phyloP scores from a whole-genome alignment of 1,140 invertebrate species.

The Elysia chlorotica region DNA sequence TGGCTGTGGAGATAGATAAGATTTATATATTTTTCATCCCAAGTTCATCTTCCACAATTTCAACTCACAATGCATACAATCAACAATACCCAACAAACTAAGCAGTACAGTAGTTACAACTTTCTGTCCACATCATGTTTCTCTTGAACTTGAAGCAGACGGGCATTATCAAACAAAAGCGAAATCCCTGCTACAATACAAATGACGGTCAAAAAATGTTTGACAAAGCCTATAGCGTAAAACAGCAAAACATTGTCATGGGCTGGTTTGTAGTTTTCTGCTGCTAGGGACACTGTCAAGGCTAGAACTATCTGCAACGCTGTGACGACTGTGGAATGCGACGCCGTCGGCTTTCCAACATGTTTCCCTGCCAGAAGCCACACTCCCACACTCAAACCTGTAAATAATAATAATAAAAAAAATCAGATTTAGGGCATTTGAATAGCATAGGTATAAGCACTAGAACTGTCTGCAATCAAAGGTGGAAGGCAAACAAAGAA shows the following conservation, averaged over 20 bases:
- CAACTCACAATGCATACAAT: too few species aligned
- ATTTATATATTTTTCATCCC: too few species aligned
- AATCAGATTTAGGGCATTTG: background rate
- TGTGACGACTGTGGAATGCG: background rate
- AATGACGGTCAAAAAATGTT: constrained; percentile 21
- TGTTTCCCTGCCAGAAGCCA: background rate
- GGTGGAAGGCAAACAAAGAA: background rate
- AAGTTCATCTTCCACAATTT: too few species aligned
- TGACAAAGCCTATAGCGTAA: constrained; percentile 26
- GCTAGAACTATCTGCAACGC: constrained; percentile 14
- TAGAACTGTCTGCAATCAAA: background rate
- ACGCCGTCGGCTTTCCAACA: too few species aligned
- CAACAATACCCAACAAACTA: too few species aligned
- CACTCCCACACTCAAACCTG: constrained; percentile 20
- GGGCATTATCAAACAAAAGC: too few species aligned
- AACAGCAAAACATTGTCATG: constrained; percentile 23
- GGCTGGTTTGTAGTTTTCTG: constrained; percentile 20
- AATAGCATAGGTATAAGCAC: background rate
- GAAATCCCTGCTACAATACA: constrained; percentile 25
- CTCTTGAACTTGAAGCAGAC: too few species aligned
- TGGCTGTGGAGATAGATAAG: too few species aligned
- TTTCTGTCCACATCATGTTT: too few species aligned
- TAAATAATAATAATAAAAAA: background rate
- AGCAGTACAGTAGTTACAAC: too few species aligned
- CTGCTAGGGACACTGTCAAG: constrained; percentile 15